Evolutionary conservation across 2,797 vertebrate species (phyloP).

Genomic region (Gallirallus australis): DNA sequence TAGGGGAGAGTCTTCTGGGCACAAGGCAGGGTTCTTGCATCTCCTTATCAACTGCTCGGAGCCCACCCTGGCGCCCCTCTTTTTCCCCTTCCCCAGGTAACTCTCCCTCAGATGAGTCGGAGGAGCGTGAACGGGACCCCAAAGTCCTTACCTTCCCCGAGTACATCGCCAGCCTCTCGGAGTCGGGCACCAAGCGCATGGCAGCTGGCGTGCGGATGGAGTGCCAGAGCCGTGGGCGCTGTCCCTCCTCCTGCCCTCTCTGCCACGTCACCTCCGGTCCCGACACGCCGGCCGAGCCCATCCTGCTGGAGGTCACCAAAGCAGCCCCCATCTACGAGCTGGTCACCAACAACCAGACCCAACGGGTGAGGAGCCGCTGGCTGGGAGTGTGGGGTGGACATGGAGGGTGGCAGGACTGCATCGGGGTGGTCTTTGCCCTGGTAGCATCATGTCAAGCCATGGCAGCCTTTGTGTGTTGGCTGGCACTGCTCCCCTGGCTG

Average conservation of each 20-base stretch:
- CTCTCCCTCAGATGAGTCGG: conserved; percentile 95
- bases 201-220: conserved; percentile 94
- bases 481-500: not conserved
- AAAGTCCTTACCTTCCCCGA: conserved; percentile 94
- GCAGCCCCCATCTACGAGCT: conserved; percentile 93
- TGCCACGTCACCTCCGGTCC: conserved; percentile 89
- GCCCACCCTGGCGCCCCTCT: not conserved
- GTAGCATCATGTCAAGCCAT: rapidly evolving
- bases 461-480: not conserved
- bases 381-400: not conserved
- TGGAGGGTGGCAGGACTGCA: not conserved
- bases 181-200: conserved; percentile 93
- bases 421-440: not conserved
- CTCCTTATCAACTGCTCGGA: rapidly evolving
- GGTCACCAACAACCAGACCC: conserved; percentile 96
- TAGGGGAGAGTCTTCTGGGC: not conserved
- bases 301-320: conserved; percentile 94
- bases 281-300: conserved; percentile 84
- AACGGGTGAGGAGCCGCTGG: conserved; percentile 82
- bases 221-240: conserved; percentile 93
- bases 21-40: not conserved
- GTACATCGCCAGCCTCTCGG: conserved; percentile 93
- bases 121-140: conserved; percentile 94
- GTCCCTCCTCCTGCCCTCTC: conserved; percentile 92
- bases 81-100: conserved; percentile 83